Percentiles rank a stretch among this genome's conserved stretches.
Conservation (phyloP, 1,140 invertebrate species). For the Lasioglossum albipes region DNA sequence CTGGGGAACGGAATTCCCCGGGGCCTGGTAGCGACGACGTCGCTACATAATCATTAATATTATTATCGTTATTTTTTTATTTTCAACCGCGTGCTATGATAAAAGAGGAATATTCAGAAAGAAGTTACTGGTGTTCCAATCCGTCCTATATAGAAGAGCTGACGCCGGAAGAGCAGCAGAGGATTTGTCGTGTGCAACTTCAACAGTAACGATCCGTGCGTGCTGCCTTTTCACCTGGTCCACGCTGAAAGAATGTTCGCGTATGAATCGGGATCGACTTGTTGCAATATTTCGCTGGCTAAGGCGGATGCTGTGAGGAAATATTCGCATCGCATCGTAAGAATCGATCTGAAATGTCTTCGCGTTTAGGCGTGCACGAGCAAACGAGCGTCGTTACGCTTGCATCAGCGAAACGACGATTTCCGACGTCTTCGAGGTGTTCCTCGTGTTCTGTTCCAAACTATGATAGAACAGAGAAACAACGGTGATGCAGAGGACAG, state of each 20-base stretch:
- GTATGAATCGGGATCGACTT: slow-evolving; percentile 1
- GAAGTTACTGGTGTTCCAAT: too few species aligned
- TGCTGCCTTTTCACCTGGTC: neutral
- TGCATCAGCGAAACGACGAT: slow-evolving; percentile 51
- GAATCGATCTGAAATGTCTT: slow-evolving; percentile 19
- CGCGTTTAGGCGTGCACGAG: neutral
- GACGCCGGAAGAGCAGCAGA: slow-evolving; percentile 6
- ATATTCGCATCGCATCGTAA: neutral
- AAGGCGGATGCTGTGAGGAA: neutral
- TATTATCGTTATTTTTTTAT: too few species aligned
- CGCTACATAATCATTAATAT: too few species aligned
- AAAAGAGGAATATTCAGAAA: too few species aligned
- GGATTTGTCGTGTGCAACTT: slow-evolving; percentile 7
- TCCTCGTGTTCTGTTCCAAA: too few species aligned
- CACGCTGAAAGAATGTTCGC: neutral
- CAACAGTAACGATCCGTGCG: slow-evolving; percentile 30
- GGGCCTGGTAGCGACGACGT: too few species aligned
- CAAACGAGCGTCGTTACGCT: slow-evolving; percentile 60
- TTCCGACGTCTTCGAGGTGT: too few species aligned
- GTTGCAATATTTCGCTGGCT: neutral
- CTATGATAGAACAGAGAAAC: neutral
- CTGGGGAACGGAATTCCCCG: too few species aligned
- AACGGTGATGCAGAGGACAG: neutral
- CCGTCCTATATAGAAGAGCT: neutral
- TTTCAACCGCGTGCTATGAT: too few species aligned